Evolutionary conservation across 2,113 vertebrate genomes (phyloP).

Genomic region (Tinamus guttatus): DNA sequence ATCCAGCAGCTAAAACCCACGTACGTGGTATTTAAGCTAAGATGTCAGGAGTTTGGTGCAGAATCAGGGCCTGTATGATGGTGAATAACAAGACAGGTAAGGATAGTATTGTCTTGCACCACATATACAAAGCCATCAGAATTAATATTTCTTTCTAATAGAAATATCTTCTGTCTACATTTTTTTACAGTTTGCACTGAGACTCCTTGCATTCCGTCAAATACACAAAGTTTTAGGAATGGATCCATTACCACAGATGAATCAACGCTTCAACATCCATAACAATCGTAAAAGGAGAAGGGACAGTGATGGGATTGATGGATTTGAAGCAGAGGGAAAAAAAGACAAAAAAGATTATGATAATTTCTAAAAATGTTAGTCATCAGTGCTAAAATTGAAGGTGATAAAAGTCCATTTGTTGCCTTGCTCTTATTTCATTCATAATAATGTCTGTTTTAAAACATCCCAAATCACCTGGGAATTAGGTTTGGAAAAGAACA

Average conservation of each 20-base stretch:
- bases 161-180: not conserved
- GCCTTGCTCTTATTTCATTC: conserved; percentile 76
- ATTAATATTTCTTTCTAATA: not conserved
- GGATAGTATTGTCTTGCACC: not conserved
- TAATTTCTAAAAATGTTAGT: conserved; percentile 83
- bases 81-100: not conserved
- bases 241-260: conserved; percentile 95
- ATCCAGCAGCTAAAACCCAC: not conserved
- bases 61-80: not conserved
- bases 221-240: conserved; percentile 97
- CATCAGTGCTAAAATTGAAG: conserved; percentile 56
- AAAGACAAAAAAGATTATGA: conserved; percentile 99
- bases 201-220: conserved; percentile 97
- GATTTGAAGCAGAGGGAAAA: conserved; percentile 97
- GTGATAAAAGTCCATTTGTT: conserved; percentile 73
- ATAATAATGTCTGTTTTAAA: conserved; percentile 79
- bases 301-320: conserved; percentile 94
- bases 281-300: conserved; percentile 95
- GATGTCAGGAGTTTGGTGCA: not conserved
- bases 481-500: conserved; percentile 61
- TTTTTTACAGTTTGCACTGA: conserved; percentile 89
- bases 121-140: not conserved
- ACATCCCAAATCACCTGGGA: conserved; percentile 34
- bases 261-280: conserved; percentile 93
- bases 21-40: not conserved